Percentiles rank a stretch among this genome's conserved stretches.
These are phyloP conservation scores for Fulmarus glacialis DNA, from an alignment of 2,113 vertebrate species.

Conservation along the genomic window DNA sequence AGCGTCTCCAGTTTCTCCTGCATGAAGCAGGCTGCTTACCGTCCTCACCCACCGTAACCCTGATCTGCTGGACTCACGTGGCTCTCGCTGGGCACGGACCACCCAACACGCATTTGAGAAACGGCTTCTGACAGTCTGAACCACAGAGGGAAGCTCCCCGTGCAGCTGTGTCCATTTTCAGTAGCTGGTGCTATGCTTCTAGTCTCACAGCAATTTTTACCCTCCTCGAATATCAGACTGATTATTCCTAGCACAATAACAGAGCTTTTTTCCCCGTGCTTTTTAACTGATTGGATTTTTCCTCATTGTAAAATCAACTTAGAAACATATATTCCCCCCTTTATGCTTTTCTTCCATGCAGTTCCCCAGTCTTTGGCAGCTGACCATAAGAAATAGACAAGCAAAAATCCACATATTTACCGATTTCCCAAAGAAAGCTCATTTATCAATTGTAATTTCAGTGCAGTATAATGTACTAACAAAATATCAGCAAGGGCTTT, in stretches of 20 bases:
- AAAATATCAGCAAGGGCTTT: background rate
- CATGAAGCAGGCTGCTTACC: background rate
- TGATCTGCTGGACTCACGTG: accelerated
- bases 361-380: background rate
- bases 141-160: background rate
- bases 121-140: background rate
- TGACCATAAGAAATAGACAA: background rate
- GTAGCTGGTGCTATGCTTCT: background rate
- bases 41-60: accelerated
- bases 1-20: background rate
- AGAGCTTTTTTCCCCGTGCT: background rate
- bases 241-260: background rate
- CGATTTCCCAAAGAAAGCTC: background rate
- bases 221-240: background rate
- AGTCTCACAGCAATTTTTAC: background rate
- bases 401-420: background rate
- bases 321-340: background rate
- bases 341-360: background rate
- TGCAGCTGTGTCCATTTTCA: background rate
- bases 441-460: background rate
- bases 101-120: accelerated
- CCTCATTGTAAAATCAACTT: background rate
- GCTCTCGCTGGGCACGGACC: background rate
- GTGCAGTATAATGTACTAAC: background rate
- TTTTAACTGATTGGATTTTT: background rate